Conservation (phyloP, 2,797 vertebrate species). For the Arnoldichthys spilopterus region DNA sequence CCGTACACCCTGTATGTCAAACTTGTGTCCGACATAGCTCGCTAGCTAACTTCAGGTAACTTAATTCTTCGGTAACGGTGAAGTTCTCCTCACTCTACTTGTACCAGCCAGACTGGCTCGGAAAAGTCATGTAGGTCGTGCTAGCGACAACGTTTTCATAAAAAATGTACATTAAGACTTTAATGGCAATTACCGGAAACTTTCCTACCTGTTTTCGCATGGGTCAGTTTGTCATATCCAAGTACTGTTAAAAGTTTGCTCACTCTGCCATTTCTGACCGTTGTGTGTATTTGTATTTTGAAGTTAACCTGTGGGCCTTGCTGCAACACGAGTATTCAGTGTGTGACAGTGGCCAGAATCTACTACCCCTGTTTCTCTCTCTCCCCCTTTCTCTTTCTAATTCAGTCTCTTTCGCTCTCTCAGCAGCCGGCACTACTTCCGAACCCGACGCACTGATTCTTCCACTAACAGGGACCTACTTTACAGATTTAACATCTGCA, state of each 20-base stretch:
- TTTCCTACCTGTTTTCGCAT: conserved; percentile 1
- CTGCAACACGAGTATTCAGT: no score
- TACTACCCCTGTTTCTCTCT: background rate
- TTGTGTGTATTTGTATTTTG: background rate
- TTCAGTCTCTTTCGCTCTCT: background rate
- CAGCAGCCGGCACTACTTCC: conserved; percentile 50
- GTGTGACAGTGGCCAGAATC: background rate
- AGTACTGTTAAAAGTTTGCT: background rate
- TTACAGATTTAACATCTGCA: background rate
- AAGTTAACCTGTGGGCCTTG: background rate
- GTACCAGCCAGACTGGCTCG: background rate
- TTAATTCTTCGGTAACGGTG: background rate
- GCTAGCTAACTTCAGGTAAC: background rate
- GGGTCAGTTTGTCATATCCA: conserved; percentile 9
- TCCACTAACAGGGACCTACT: background rate
- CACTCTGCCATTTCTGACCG: background rate
- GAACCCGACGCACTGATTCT: conserved; percentile 13
- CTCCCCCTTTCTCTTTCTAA: background rate
- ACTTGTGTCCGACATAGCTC: background rate
- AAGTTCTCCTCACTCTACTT: background rate
- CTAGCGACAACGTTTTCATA: background rate
- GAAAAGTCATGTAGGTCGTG: background rate
- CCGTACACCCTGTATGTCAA: background rate
- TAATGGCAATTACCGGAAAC: background rate
- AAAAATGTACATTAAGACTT: no score